A percentile compares a stretch with the other conserved stretches of the same genome.
phyloP scores from a whole-genome alignment of 1,140 invertebrate species.

The Zaprionus ghesquierei region DNA sequence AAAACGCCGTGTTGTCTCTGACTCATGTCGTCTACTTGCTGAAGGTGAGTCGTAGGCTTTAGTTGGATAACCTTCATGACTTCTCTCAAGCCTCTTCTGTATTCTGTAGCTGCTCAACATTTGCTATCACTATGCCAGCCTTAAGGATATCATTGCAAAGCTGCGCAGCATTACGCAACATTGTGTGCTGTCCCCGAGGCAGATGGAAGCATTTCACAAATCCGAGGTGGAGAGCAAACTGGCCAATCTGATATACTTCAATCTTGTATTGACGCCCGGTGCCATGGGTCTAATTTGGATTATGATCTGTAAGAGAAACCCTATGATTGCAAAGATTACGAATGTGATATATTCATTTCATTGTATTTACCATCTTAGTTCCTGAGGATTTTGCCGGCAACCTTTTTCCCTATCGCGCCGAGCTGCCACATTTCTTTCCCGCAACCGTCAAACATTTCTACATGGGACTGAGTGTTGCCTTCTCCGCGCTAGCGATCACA shows the following conservation, averaged over 20 bases:
- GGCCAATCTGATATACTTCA: slow-evolving; percentile 49
- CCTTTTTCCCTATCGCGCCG: slow-evolving; percentile 60
- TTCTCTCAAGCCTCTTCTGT: too few relatives aligned
- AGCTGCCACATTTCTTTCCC: slow-evolving; percentile 43
- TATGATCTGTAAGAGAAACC: slow-evolving; percentile 35
- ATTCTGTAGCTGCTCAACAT: slow-evolving; percentile 50
- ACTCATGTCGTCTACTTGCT: slow-evolving; percentile 53
- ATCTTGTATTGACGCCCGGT: slow-evolving; percentile 43
- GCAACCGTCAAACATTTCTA: slow-evolving; percentile 37
- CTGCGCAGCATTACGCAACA: slow-evolving; percentile 25
- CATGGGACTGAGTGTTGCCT: slow-evolving; percentile 49
- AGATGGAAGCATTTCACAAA: slow-evolving; percentile 40
- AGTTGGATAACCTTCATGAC: neutral
- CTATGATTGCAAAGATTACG: neutral
- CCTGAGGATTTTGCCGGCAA: slow-evolving; percentile 54
- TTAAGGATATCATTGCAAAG: slow-evolving; percentile 20
- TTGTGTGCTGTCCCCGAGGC: slow-evolving; percentile 40
- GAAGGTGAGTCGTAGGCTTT: slow-evolving; percentile 36
- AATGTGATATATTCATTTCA: neutral
- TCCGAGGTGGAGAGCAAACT: slow-evolving; percentile 55
- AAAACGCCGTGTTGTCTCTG: slow-evolving; percentile 59
- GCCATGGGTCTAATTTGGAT: slow-evolving; percentile 46
- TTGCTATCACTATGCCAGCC: slow-evolving; percentile 35
- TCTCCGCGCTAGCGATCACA: slow-evolving; percentile 49
- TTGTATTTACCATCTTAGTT: slow-evolving; percentile 22